Evolutionary conservation across 2,113 vertebrate genomes (phyloP), one percentile per base, ranked within the genome.

Genomic region (Platysteira castanea): DNA sequence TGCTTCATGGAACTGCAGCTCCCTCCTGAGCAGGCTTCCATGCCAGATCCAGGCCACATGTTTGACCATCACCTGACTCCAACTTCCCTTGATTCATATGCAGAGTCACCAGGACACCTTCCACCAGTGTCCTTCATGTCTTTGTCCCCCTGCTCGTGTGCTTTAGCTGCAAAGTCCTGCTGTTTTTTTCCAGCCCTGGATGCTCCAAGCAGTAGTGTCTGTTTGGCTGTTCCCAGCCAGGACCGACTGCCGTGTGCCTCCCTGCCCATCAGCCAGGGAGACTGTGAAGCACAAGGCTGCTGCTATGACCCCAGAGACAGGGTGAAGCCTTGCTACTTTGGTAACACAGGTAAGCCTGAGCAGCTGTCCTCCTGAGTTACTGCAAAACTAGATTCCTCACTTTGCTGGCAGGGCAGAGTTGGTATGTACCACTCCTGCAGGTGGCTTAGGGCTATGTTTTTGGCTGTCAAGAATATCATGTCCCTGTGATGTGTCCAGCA

Each of bases 321-420:
- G 18, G 33, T 41, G 50, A 93, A 63, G 28, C 90, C 96, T 69
- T 98, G 97, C 92, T 98, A 95, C 46, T 98, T 97, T 17, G 97
- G 96, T 63, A 97, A 97, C 83, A 97, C 70, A 75, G 97, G 98
- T 97, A 78, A 69, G 53, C 22, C 8, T 22, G 59, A 46, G 24
- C 27, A 80, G 46, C 10, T 37, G 14, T 37, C 8, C 3, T 84
- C 20, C 26, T 50, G 30, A 82, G n/a, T 8, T 53, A 42, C 49
- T 35, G 52, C 15, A 35, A 27, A 52, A 33, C 27, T 19, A 35
- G 18, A 26, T 54, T 54, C 20, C 27, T 76, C 14, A 2, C 13
- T 73, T 49, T 11, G 5, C 14, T 33, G 56, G 15, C 14, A 65
- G 44, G 18, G 16, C 50, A 27, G 56, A 26, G 6, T 30, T 77